Conservation (phyloP, 1,140 invertebrate genomes). For the Luehdorfia chinensis region DNA sequence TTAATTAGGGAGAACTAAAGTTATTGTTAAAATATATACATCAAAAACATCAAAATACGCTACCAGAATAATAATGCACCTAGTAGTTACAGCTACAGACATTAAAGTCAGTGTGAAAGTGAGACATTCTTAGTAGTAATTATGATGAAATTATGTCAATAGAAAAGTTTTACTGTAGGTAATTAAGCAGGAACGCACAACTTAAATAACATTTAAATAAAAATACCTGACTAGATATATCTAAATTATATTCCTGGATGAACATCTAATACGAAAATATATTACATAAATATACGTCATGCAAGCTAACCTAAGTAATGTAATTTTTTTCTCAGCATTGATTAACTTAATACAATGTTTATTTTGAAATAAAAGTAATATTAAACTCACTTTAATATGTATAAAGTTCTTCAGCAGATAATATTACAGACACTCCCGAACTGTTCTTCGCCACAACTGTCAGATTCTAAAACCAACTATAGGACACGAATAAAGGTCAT, state of each 20-base stretch:
- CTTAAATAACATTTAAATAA: too few relatives aligned
- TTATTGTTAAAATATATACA: too few relatives aligned
- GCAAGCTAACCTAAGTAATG: conserved; percentile 20
- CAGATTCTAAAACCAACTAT: conserved; percentile 50
- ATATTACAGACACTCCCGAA: conserved; percentile 40
- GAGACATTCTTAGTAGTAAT: background rate
- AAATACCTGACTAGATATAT: too few relatives aligned
- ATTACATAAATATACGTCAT: conserved; percentile 19
- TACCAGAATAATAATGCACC: too few relatives aligned
- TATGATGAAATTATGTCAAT: background rate
- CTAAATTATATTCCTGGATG: too few relatives aligned
- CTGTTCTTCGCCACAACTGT: conserved; percentile 53
- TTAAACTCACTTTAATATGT: conserved; percentile 22
- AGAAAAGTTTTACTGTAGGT: background rate
- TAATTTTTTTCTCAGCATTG: conserved; percentile 19
- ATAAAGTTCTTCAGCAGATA: conserved; percentile 18
- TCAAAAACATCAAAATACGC: too few relatives aligned
- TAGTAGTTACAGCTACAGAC: too few relatives aligned
- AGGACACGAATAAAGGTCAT: conserved; percentile 70
- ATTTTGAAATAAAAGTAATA: conserved; percentile 4
- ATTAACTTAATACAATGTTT: background rate
- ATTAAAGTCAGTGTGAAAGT: too few relatives aligned
- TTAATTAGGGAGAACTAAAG: too few relatives aligned
- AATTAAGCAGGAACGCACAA: too few relatives aligned
- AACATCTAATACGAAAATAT: too few relatives aligned